Base-by-base conservation (phyloP, 1,140 invertebrate genomes). In the Nephotettix cincticeps region DNA sequence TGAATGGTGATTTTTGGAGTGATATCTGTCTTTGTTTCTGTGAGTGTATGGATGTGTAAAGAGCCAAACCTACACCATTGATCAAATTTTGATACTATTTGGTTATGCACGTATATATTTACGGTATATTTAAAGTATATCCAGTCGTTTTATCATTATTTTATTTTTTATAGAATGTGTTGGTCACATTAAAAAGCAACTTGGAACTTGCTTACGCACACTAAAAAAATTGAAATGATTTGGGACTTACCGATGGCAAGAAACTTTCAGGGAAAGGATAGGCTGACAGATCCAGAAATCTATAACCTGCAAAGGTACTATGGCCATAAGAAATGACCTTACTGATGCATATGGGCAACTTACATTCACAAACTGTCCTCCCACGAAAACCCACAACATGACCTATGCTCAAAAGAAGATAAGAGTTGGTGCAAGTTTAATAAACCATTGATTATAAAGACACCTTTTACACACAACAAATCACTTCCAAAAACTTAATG, bases 101-200 rank as follows among this genome's bases (percentile, higher is more conserved):
- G n/a, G n/a, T n/a, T n/a, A n/a, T n/a, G n/a, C n/a, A n/a, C n/a
- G n/a, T n/a, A n/a, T n/a, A n/a, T n/a, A n/a, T n/a, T n/a, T n/a
- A n/a, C n/a, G n/a, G n/a, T n/a, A n/a, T n/a, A n/a, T n/a, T n/a
- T n/a, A n/a, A n/a, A n/a, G n/a, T n/a, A n/a, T n/a, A n/a, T n/a
- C n/a, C n/a, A n/a, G n/a, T n/a, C n/a, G n/a, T n/a, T n/a, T n/a
- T n/a, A n/a, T n/a, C n/a, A n/a, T n/a, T n/a, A n/a, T n/a, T n/a
- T n/a, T n/a, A n/a, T n/a, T n/a, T n/a, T n/a, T n/a, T n/a, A n/a
- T 74, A 17, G 68, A 75, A 69, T 72, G 70, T 32, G 63, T 72
- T 29, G 68, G 73, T 14, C 73, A 75, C 47, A 43, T 74, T 0
- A 69, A 75, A 64, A 74, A 69, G 32, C 28, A 27, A 14, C n/a